Evolutionary conservation across 2,113 vertebrate genomes (phyloP).

Genomic region (Silurus asotus): DNA sequence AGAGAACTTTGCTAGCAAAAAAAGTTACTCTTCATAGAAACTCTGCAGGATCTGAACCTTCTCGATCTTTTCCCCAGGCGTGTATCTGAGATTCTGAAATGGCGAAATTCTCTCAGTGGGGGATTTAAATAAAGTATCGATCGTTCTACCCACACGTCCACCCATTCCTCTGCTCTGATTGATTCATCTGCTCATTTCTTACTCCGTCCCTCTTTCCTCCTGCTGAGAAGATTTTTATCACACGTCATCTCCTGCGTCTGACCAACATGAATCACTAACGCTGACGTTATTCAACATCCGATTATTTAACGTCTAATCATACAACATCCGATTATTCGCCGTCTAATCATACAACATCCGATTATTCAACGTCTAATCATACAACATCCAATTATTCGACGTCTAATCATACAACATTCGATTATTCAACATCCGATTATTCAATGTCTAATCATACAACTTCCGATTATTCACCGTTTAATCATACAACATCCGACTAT

Average conservation of each 20-base stretch:
- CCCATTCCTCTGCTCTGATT: not conserved
- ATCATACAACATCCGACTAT: too few species aligned
- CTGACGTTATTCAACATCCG: not conserved
- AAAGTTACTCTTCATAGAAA: too few species aligned
- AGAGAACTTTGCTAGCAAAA: not conserved
- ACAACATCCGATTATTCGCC: not conserved
- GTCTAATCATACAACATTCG: too few species aligned
- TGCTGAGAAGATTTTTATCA: not conserved
- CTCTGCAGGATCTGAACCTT: not conserved
- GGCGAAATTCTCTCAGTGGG: not conserved
- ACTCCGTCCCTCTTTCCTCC: not conserved
- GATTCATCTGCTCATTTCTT: not conserved
- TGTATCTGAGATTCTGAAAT: not conserved
- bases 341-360: too few species aligned
- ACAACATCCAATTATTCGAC: too few species aligned
- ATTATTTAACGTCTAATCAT: not conserved
- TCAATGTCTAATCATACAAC: too few species aligned
- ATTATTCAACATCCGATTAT: too few species aligned
- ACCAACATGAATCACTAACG: not conserved
- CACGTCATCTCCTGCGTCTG: not conserved
- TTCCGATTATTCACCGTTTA: too few species aligned
- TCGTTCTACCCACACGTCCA: not conserved
- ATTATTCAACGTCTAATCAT: too few species aligned
- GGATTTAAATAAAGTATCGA: not conserved
- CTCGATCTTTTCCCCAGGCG: not conserved